Conservation (phyloP, 1,140 invertebrate genomes). For the Polypedilum vanderplanki region DNA sequence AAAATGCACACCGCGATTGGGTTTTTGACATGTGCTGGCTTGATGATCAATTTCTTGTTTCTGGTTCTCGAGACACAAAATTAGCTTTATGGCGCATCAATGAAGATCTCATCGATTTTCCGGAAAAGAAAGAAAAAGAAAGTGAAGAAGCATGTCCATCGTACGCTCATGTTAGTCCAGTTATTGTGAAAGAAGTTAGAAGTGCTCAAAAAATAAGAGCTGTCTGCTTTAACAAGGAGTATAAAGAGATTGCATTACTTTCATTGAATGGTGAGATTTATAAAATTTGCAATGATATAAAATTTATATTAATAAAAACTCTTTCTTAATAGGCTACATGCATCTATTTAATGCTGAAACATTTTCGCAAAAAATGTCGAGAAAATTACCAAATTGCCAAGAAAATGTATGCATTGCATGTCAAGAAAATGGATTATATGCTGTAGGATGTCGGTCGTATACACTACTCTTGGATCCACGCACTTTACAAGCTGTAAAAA, state of each 20-base stretch:
- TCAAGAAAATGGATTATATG: constrained; percentile 77
- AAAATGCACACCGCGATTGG: constrained; percentile 86
- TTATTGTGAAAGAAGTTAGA: constrained; percentile 68
- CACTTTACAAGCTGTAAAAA: constrained; percentile 60
- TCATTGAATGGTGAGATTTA: constrained; percentile 67
- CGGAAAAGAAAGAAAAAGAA: constrained; percentile 45
- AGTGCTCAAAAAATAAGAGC: constrained; percentile 68
- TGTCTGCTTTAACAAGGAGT: constrained; percentile 76
- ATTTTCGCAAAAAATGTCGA: constrained; percentile 71
- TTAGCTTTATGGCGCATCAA: constrained; percentile 71
- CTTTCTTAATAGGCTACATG: constrained; percentile 51
- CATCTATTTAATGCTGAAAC: constrained; percentile 87
- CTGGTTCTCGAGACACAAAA: constrained; percentile 84
- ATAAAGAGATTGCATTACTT: constrained; percentile 83
- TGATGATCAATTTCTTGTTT: constrained; percentile 91
- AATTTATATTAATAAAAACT: constrained; percentile 37
- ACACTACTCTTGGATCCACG: constrained; percentile 82
- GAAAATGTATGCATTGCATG: constrained; percentile 89
- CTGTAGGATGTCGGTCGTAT: constrained; percentile 88
- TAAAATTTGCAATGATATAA: not conserved
- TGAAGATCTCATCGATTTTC: constrained; percentile 51
- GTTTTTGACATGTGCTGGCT: constrained; percentile 95
- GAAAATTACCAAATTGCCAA: constrained; percentile 78
- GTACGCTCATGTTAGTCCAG: constrained; percentile 57
- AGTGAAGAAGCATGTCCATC: constrained; percentile 48